Evolutionary conservation across 2,113 vertebrate genomes (phyloP).

Genomic region (human (Homo sapiens)): DNA sequence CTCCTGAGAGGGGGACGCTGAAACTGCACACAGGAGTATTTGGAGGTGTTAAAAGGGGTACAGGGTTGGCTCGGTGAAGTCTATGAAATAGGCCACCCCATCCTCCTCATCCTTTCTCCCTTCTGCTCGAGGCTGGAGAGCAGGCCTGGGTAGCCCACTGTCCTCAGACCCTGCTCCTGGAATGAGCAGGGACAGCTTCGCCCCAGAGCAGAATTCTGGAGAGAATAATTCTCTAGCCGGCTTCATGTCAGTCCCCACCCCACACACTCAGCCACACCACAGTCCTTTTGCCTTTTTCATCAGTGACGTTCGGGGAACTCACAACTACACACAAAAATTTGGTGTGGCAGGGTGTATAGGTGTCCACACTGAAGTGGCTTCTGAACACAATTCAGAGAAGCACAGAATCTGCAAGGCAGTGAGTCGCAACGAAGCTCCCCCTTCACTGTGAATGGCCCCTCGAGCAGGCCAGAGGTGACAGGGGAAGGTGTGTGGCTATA

Average conservation of each 20-base stretch:
- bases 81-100: neutral
- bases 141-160: too few relatives aligned
- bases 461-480: accelerated
- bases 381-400: neutral
- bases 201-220: neutral
- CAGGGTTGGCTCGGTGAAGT: too few relatives aligned
- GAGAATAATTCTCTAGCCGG: neutral
- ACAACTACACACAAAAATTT: neutral
- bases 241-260: neutral
- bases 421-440: neutral
- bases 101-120: neutral
- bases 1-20: neutral
- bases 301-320: neutral
- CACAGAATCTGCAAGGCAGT: neutral
- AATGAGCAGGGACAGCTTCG: neutral
- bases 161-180: neutral
- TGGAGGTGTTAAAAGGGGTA: neutral
- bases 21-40: neutral
- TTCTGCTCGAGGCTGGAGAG: neutral
- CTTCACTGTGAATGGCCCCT: neutral
- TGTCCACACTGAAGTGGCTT: neutral
- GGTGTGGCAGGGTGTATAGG: neutral
- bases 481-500: neutral
- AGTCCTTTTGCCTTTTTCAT: neutral
- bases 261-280: too few relatives aligned